Percentiles rank a stretch among this genome's conserved stretches.
Evolutionary conservation across 2,888 invertebrate species (phyloP).

Genomic region (Mythimna albipuncta): DNA sequence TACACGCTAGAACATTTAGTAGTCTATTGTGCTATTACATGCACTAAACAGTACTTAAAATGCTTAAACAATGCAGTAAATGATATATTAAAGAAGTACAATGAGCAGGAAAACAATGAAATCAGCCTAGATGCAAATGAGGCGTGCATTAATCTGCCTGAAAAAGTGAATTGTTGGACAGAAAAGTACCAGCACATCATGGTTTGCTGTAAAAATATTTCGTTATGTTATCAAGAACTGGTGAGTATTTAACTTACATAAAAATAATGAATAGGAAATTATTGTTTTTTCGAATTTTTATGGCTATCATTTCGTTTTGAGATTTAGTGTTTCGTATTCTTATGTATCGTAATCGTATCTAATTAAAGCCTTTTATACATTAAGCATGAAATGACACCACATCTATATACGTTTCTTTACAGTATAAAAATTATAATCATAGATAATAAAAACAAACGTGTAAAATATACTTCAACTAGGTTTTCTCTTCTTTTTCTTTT

Average conservation of each 20-base stretch:
- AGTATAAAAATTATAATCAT: background rate
- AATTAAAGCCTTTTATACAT: background rate
- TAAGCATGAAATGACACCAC: background rate
- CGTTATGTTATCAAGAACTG: constrained; percentile 45
- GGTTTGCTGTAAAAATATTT: constrained; percentile 50
- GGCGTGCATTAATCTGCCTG: constrained; percentile 28
- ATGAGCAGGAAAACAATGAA: constrained; percentile 28
- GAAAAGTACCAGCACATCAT: constrained; percentile 47
- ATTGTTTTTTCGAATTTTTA: background rate
- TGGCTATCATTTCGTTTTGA: background rate
- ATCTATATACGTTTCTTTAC: no score
- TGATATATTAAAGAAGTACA: constrained; percentile 33
- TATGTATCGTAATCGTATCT: no score
- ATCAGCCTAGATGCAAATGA: constrained; percentile 9
- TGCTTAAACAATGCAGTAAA: constrained; percentile 28
- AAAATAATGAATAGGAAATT: background rate
- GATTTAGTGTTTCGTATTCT: background rate
- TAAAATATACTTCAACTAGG: no score
- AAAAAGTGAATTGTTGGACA: constrained; percentile 40
- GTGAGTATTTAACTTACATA: constrained; percentile 21
- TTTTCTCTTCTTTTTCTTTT: no score
- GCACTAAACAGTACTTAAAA: constrained; percentile 34
- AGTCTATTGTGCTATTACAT: constrained; percentile 39
- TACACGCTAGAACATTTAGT: constrained; percentile 45
- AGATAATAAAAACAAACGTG: background rate